Evolutionary conservation across 2,113 vertebrate genomes (phyloP), one percentile per base, ranked within the genome.

Genomic region (Equus przewalskii): DNA sequence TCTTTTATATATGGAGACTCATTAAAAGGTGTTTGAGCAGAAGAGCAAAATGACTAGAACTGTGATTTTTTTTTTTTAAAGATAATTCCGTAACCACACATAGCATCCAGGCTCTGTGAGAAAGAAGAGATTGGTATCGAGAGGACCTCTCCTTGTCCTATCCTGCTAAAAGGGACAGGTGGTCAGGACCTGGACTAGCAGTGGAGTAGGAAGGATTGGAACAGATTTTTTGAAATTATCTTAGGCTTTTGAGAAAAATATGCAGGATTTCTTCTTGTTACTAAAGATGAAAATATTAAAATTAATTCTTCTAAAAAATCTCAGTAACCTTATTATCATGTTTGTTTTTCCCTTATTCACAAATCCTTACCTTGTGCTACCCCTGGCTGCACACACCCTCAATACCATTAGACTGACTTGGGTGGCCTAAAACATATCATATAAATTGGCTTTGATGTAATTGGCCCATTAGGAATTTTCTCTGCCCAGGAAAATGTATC

Each of bases 401-500:
- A 64, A 5, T 82, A 67, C 82, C 69, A 86, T 90, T 93, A 92
- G 75, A 62, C 70, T 88, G 3, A 95, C 86, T 75, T 79, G 7
- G 9, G 49, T 82, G 33, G 76, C 85, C 24, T 91, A 88, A 97
- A 89, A 79, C 60, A 67, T 49, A 56, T 51, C 81, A 51, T 81
- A 36, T 96, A 94, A 92, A 46, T 93, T 87, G 26, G 44, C 65
- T 90, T 87, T 75, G 44, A 69, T 94, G 46, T 76, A 88, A 54
- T 73, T 93, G 51, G 58, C 49, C 92, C 62, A 33, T 97, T 96
- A 94, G 92, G 83, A 95, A 93, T 89, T 89, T 91, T 91, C 83
- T 95, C 72, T 89, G 67, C 41, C 82, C 73, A 67, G 83, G 46
- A 94, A 95, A 97, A 85, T 94, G 78, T 93, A 33, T 80, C 78